Conservation (phyloP, 2,888 invertebrate species). For the Volucella inflata region DNA sequence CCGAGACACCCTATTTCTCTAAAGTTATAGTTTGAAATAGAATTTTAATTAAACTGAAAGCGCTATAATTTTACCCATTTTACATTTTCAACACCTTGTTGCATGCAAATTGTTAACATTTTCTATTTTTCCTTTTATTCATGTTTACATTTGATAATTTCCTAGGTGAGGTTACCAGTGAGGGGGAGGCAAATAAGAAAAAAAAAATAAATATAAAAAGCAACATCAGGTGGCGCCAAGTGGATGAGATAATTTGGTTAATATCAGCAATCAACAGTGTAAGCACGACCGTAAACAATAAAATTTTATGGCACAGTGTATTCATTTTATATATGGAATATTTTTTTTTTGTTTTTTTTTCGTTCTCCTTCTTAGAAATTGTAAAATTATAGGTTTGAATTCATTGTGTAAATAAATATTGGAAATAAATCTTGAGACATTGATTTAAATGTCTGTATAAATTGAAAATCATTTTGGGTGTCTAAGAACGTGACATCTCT, state of each 20-base stretch:
- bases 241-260: slow-evolving; percentile 53
- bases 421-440: too few relatives aligned
- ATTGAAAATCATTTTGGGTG: not conserved
- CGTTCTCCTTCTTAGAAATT: not conserved
- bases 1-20: not conserved
- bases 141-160: not conserved
- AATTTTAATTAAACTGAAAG: slow-evolving; percentile 15
- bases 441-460: too few relatives aligned
- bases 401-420: too few relatives aligned
- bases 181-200: too few relatives aligned
- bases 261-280: slow-evolving; percentile 49
- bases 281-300: slow-evolving; percentile 60
- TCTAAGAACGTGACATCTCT: not conserved
- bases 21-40: not conserved
- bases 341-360: not conserved
- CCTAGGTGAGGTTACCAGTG: slow-evolving; percentile 11
- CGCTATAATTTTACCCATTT: not conserved
- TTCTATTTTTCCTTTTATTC: not conserved
- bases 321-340: slow-evolving; percentile 20
- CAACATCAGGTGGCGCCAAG: slow-evolving; percentile 39
- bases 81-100: slow-evolving; percentile 12
- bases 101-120: slow-evolving; percentile 17
- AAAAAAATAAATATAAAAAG: slow-evolving; percentile 7
- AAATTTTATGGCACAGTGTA: slow-evolving; percentile 49
- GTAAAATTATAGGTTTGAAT: too few relatives aligned